Base-by-base conservation (phyloP, 2,797 vertebrate species). In the Leuciscus waleckii region DNA sequence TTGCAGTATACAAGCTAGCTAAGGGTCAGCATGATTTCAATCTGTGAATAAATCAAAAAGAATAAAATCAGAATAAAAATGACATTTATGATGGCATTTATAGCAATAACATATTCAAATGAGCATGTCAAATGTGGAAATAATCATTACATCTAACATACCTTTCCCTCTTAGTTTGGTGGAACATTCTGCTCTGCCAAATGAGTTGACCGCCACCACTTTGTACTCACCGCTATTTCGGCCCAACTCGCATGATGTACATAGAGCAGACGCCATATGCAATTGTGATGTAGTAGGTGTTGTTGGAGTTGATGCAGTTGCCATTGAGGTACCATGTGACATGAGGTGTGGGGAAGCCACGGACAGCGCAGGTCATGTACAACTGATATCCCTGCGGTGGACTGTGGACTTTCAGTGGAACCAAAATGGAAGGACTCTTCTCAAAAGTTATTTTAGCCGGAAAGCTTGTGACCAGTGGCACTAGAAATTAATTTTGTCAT, bases 361-460 rank as follows among this genome's bases (percentile, higher is more conserved):
- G 91, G n/a, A 97, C 94, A 0, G 97, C 96, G 0, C 97, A 98
- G 29, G 95, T 97, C 97, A 98, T 98, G 51, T n/a, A 76, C 6
- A 37, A 19, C 49, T 56, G 82, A 68, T 95, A 97, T 61, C 97
- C 96, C 0, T 88, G 91, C 0, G 95, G 95, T 84, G 96, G 95
- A 5, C 95, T 91, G 7, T 97, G 97, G 1, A 95, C 87, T 89
- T 96, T 97, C 21, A 98, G 89, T 0, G 94, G 95, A 65, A 96
- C 96, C 21, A 96, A 91, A 90, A 98, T 95, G 19, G 95, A 93
- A 0, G 97, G 97, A 74, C 95, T 94, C 82, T 93, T 95, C 81
- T 93, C 94, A 46, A 94, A 94, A 76, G 91, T 91, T 0, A 93
- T 2, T 1, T 70, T 84, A 0, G 19, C 21, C n/a, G 87, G 88